Conservation (phyloP, 2,888 invertebrate species). For the Neelides folsomi region DNA sequence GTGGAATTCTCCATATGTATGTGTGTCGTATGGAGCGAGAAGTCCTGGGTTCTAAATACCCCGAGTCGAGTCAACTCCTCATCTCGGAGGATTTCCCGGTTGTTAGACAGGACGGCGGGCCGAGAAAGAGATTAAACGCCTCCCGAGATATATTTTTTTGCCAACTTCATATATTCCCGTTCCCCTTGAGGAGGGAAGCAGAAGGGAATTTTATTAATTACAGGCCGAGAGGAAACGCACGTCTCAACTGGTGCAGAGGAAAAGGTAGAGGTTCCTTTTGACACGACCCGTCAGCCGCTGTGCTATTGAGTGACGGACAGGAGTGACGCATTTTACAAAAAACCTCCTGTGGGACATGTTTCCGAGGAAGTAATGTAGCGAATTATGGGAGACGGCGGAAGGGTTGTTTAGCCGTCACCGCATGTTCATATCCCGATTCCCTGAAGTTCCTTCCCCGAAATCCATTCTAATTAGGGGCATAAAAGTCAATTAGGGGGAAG, state of each 20-base stretch:
- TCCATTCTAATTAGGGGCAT: slow-evolving; percentile 32
- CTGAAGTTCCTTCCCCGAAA: not conserved
- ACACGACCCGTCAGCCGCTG: not conserved
- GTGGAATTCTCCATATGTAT: not conserved
- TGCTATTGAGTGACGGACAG: not conserved
- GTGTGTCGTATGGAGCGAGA: slow-evolving; percentile 7
- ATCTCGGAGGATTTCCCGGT: not conserved
- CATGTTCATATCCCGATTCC: too few species aligned
- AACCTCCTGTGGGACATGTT: not conserved
- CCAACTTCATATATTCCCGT: not conserved
- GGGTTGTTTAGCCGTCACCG: not conserved
- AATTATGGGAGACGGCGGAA: not conserved
- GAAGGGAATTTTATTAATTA: slow-evolving; percentile 6
- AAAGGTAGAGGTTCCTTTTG: not conserved
- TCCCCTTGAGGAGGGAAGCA: not conserved
- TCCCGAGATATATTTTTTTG: slow-evolving; percentile 4
- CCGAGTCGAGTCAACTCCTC: not conserved
- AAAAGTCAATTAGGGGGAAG: slow-evolving; percentile 25
- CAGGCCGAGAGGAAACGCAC: slow-evolving; percentile 1
- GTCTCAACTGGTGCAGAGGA: not conserved
- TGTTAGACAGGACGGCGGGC: not conserved
- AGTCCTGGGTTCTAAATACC: slow-evolving; percentile 4
- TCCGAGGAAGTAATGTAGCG: too few species aligned
- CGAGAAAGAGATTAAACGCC: not conserved
- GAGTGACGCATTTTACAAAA: not conserved